phyloP scores from a whole-genome alignment of 2,797 vertebrate species.

The Setipinna tenuifilis region DNA sequence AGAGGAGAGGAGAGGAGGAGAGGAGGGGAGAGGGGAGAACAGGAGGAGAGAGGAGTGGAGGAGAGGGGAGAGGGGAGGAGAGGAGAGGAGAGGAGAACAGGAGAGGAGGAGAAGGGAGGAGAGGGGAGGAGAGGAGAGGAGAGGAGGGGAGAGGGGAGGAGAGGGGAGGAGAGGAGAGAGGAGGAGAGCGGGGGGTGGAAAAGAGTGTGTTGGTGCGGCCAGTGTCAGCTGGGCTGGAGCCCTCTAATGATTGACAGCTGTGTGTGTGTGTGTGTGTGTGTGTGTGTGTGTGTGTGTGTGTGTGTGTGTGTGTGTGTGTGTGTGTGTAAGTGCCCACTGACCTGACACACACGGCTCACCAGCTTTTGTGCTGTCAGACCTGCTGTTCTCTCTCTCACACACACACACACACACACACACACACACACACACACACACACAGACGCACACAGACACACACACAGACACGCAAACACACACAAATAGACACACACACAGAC shows the following conservation, averaged over 20 bases:
- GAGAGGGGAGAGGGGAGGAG: not conserved
- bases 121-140: not conserved
- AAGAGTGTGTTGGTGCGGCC: no score
- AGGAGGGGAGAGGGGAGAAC: not conserved
- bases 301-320: conserved; percentile 27
- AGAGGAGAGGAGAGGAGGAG: no score
- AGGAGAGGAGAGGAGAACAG: not conserved
- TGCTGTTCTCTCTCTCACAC: not conserved
- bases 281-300: conserved; percentile 31
- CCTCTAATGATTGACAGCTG: conserved; percentile 10
- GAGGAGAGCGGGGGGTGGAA: no score
- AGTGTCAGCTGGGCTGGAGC: not conserved
- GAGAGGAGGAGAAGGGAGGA: no score
- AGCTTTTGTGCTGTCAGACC: conserved; percentile 31
- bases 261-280: conserved; percentile 3
- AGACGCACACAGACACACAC: conserved; percentile 4
- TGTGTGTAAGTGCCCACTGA: conserved; percentile 28
- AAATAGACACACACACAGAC: not conserved
- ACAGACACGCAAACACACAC: not conserved
- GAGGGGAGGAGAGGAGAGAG: not conserved
- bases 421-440: not conserved
- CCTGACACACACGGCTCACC: conserved; percentile 33
- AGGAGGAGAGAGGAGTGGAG: not conserved
- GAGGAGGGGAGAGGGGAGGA: not conserved
- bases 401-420: not conserved